A percentile compares a stretch with the other conserved stretches of the same genome.
Conservation (phyloP, 2,888 invertebrate genomes). For the Oasisia sp. region DNA sequence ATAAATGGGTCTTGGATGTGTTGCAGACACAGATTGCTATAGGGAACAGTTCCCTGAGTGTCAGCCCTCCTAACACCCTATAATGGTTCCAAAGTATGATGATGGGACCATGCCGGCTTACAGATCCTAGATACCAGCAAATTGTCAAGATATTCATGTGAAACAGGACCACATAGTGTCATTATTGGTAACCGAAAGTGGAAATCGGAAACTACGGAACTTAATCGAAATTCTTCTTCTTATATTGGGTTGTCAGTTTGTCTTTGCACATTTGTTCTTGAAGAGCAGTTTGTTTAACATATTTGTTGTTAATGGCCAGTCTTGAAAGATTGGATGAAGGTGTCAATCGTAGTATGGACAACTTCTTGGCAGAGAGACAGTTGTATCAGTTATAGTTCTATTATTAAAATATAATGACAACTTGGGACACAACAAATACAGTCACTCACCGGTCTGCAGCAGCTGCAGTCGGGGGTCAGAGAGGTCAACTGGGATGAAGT, state of each 20-base stretch:
- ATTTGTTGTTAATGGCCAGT: not conserved
- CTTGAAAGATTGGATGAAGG: no score
- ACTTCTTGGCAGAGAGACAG: no score
- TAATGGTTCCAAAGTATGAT: no score
- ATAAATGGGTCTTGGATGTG: not conserved
- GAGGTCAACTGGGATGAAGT: conserved; percentile 82
- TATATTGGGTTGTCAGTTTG: not conserved
- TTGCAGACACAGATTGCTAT: not conserved
- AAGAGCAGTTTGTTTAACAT: not conserved
- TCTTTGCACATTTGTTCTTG: not conserved
- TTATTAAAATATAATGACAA: not conserved
- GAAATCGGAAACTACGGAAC: no score
- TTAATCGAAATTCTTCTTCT: no score
- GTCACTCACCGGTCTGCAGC: conserved; percentile 36
- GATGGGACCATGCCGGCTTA: no score
- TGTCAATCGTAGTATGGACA: no score
- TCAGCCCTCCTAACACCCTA: not conserved
- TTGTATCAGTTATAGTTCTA: no score
- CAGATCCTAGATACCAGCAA: no score
- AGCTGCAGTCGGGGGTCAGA: conserved; percentile 61
- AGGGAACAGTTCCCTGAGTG: not conserved
- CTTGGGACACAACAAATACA: not conserved
- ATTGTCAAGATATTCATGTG: no score
- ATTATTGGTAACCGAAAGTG: no score
- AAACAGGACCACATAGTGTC: no score